Evolutionary conservation across 2,888 invertebrate species (phyloP).

Genomic region (Nephrotoma guestfalica): DNA sequence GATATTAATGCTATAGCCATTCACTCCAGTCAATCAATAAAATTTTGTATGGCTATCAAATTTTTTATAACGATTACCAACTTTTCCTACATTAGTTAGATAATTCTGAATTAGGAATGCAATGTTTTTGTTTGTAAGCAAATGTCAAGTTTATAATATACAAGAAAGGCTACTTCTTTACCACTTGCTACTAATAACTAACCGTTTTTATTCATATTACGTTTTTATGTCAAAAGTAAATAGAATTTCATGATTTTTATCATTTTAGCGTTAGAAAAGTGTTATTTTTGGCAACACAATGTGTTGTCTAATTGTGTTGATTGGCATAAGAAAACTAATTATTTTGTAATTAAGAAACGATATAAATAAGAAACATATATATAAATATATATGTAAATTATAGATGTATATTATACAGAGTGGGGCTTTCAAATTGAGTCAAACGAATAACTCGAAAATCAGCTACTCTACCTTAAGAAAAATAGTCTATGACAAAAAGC

Average conservation of each 20-base stretch:
- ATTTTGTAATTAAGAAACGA: neutral
- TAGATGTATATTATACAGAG: neutral
- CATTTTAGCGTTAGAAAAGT: neutral
- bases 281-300: neutral
- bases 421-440: too few species aligned
- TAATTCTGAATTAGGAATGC: too few species aligned
- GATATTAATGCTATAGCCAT: too few species aligned
- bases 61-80: too few species aligned
- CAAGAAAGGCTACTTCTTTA: neutral
- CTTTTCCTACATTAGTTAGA: too few species aligned
- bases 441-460: too few species aligned
- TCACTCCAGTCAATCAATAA: too few species aligned
- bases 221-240: neutral
- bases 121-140: neutral
- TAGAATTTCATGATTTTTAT: neutral
- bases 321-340: neutral
- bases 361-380: neutral
- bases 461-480: too few species aligned
- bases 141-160: neutral
- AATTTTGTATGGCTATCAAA: too few species aligned
- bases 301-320: neutral
- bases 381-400: neutral
- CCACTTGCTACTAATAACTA: neutral
- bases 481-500: too few species aligned
- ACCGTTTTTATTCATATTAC: neutral